phyloP scores from a whole-genome alignment of 2,113 vertebrate species.

The Ondatra zibethicus region DNA sequence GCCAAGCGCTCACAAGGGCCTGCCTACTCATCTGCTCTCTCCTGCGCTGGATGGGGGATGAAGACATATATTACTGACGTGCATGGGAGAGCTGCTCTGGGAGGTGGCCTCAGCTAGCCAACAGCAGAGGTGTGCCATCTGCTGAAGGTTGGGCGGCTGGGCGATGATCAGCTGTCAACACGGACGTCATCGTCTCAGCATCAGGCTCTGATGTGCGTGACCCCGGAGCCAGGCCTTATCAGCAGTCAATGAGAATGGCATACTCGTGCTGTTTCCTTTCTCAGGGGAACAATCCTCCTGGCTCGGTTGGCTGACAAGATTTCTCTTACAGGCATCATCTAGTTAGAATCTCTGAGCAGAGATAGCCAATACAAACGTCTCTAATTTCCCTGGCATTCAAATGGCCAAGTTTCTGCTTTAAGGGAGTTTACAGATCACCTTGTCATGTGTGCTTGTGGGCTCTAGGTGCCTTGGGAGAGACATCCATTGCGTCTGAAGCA shows the following conservation, averaged over 20 bases:
- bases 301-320: conserved; percentile 58
- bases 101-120: neutral
- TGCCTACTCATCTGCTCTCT: neutral
- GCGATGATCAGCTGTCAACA: conserved; percentile 21
- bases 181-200: neutral
- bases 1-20: neutral
- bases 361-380: conserved; percentile 4
- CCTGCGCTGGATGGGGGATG: conserved; percentile 8
- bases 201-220: neutral
- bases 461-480: neutral
- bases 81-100: neutral
- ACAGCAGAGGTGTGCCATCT: neutral
- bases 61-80: neutral
- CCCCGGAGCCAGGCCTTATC: conserved; percentile 35
- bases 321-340: conserved; percentile 26
- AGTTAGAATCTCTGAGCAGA: conserved; percentile 22
- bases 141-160: neutral
- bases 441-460: neutral
- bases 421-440: neutral
- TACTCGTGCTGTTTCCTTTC: neutral
- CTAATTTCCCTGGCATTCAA: conserved; percentile 37
- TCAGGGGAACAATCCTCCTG: conserved; percentile 50
- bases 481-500: neutral
- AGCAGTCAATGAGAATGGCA: conserved; percentile 40
- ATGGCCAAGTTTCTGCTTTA: neutral